Conservation (phyloP, 2,113 vertebrate species). For the Deroptyus accipitrinus region DNA sequence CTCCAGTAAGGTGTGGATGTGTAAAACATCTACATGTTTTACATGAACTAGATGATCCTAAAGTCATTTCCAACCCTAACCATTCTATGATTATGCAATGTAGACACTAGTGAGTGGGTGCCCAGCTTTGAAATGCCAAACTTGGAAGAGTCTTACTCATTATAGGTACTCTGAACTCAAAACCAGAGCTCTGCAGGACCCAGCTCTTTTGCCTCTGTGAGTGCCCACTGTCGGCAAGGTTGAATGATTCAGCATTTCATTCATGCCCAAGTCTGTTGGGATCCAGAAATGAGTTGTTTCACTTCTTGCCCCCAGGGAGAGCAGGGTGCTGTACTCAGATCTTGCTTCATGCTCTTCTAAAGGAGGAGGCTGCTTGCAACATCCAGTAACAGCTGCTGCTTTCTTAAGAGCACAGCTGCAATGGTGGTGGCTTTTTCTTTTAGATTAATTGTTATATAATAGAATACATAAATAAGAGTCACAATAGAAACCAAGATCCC, state of each 20-base stretch:
- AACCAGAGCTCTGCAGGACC: not conserved
- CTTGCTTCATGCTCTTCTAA: not conserved
- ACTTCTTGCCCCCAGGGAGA: not conserved
- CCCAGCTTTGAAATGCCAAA: not conserved
- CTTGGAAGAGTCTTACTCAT: not conserved
- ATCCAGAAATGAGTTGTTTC: not conserved
- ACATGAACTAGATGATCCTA: not conserved
- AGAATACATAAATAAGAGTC: not conserved
- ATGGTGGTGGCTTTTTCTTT: not conserved
- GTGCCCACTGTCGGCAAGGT: not conserved
- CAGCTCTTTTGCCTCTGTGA: not conserved
- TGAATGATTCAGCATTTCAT: not conserved
- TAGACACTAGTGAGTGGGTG: not conserved
- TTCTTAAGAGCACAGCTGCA: not conserved
- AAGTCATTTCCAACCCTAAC: not conserved
- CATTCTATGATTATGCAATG: not conserved
- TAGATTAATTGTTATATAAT: constrained; percentile 4
- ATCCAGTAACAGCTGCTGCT: not conserved
- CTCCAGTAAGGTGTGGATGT: not conserved
- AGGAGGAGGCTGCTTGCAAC: not conserved
- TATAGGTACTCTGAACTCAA: not conserved
- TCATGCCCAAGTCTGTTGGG: not conserved
- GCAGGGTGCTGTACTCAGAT: not conserved
- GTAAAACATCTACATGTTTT: not conserved
- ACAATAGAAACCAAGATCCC: constrained; percentile 14